Percentiles rank a stretch among this genome's conserved stretches.
These are phyloP conservation scores for Pammene fasciana DNA, from an alignment of 2,888 invertebrate species.

Conservation along the genomic window DNA sequence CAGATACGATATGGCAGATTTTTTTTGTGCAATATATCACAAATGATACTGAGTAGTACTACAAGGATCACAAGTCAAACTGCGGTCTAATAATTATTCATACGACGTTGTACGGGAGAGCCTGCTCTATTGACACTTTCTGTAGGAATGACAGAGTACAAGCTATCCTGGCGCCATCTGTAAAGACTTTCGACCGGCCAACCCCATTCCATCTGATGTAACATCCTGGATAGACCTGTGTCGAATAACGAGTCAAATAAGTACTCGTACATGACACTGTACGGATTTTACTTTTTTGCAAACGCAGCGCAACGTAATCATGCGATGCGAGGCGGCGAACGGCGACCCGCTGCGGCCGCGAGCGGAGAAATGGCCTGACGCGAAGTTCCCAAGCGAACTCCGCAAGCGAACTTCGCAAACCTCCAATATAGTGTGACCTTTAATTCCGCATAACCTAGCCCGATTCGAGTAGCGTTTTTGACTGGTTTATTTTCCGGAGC, in stretches of 20 bases:
- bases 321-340: background rate
- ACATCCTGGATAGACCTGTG: no score
- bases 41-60: no score
- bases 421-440: background rate
- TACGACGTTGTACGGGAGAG: no score
- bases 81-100: no score
- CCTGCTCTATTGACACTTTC: no score
- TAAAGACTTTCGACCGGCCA: no score
- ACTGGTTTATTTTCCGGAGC: background rate
- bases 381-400: background rate
- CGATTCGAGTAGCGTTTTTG: background rate
- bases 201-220: no score
- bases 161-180: no score
- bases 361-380: background rate
- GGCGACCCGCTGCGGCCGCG: slow-evolving; percentile 1
- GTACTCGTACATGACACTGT: background rate
- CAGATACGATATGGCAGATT: no score
- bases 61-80: no score
- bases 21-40: no score
- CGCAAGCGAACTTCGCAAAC: background rate
- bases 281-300: slow-evolving; percentile 5
- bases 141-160: no score
- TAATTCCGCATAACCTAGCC: background rate
- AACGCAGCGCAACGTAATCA: slow-evolving; percentile 5
- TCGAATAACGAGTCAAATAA: background rate